Evolutionary conservation across 2,888 invertebrate genomes (phyloP).

Genomic region (Griposia aprilina): DNA sequence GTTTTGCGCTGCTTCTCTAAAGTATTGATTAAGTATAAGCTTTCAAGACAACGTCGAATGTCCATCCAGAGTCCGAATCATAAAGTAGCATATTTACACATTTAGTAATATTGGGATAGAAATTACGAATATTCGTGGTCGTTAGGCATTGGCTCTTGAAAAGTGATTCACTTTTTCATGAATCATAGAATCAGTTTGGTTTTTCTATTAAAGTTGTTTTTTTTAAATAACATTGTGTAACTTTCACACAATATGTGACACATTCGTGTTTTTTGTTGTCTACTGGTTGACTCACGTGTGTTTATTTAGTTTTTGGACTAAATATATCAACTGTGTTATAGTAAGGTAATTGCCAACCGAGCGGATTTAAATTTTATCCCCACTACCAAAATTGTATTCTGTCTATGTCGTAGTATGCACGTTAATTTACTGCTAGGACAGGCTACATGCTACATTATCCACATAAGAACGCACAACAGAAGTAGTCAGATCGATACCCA

Average conservation of each 20-base stretch:
- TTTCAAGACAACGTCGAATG: neutral
- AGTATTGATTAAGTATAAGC: neutral
- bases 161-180: slow-evolving; percentile 2
- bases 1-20: too few relatives aligned
- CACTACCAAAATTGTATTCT: neutral
- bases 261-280: neutral
- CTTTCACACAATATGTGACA: neutral
- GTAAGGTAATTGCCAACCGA: neutral
- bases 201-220: neutral
- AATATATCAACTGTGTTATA: neutral
- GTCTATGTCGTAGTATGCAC: too few relatives aligned
- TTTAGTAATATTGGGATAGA: neutral
- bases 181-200: neutral
- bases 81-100: neutral
- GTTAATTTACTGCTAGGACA: too few relatives aligned
- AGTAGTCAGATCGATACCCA: too few relatives aligned
- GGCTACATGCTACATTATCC: too few relatives aligned
- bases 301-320: neutral
- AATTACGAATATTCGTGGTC: neutral
- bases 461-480: too few relatives aligned
- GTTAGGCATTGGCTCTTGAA: neutral
- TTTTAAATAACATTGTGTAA: slow-evolving; percentile 13
- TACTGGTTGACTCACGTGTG: neutral
- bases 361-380: neutral
- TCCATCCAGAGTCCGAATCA: too few relatives aligned